Base-by-base conservation (phyloP, 1,140 invertebrate genomes). In the Pentalonia nigronervosa region DNA sequence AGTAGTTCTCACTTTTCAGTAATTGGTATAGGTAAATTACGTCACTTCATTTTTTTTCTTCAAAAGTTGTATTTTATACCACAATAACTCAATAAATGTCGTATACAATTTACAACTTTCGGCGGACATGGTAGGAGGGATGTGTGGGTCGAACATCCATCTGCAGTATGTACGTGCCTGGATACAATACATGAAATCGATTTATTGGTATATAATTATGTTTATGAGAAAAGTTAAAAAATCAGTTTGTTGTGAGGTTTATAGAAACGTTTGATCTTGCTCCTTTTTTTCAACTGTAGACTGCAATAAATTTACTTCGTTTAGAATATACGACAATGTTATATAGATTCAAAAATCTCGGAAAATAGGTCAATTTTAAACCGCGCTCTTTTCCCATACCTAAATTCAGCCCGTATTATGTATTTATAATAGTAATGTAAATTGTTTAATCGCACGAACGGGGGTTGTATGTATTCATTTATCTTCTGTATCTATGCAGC, bases 381-480 rank as follows among this genome's bases (percentile, higher is more conserved):
- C 60, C 30, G 17, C 4, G 4, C 30, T 67, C 6, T 4, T 17
- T 14, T 1, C 1, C 4, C 60, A n/a, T 14, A 1, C 14, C n/a
- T 20, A 34, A 76, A 76, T 17, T 14, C n/a, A 76, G 60, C 60
- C 3, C 3, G 60, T 76, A n/a, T 76, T 76, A n/a, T n/a, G n/a
- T n/a, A 76, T n/a, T 76, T 34, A 76, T n/a, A n/a, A n/a, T 76
- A n/a, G 60, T 76, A 76, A 76, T n/a, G n/a, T n/a, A 76, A 76
- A 76, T n/a, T 76, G 60, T 76, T 76, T 76, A 76, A 76, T 76
- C 60, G 60, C 60, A 76, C n/a, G 30, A 76, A n/a, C n/a, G 60
- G 41, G 41, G 41, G 30, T 20, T 7, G n/a, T n/a, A 20, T 7
- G n/a, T n/a, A 20, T n/a, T 34, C n/a, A n/a, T 76, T 76, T 76